Conservation (phyloP, 2,888 invertebrate species). For the Tipula unca region DNA sequence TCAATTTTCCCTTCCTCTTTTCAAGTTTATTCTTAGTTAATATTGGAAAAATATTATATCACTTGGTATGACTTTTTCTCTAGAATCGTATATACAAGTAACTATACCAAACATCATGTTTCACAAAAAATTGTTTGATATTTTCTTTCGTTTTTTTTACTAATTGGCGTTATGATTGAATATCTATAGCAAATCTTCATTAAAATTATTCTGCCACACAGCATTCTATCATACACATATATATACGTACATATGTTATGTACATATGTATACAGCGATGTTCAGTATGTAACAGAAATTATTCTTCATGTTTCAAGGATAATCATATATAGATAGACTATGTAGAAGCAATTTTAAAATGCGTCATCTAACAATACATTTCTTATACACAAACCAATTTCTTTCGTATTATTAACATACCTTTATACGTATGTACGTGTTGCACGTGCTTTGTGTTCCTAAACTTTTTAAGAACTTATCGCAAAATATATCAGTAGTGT, state of each 20-base stretch:
- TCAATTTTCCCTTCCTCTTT: too few species aligned
- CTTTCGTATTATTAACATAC: not conserved
- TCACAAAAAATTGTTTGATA: not conserved
- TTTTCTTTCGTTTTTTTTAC: not conserved
- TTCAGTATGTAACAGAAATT: not conserved
- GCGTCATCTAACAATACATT: not conserved
- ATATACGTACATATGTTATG: not conserved
- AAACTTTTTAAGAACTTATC: not conserved
- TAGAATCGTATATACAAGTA: too few species aligned
- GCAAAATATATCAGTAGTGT: not conserved
- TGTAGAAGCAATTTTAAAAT: not conserved
- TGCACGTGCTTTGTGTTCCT: not conserved
- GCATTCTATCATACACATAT: too few species aligned
- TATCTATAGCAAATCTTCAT: not conserved
- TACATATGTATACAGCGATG: not conserved
- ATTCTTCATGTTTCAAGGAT: not conserved
- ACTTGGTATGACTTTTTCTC: too few species aligned
- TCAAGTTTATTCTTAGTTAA: too few species aligned
- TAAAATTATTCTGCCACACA: not conserved
- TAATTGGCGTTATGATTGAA: not conserved
- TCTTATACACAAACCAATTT: not conserved
- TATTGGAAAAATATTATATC: too few species aligned
- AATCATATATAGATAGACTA: not conserved
- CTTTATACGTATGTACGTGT: not conserved
- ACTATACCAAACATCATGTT: too few species aligned